Conservation (phyloP, 2,797 vertebrate genomes). For the Danio aesculapii region DNA sequence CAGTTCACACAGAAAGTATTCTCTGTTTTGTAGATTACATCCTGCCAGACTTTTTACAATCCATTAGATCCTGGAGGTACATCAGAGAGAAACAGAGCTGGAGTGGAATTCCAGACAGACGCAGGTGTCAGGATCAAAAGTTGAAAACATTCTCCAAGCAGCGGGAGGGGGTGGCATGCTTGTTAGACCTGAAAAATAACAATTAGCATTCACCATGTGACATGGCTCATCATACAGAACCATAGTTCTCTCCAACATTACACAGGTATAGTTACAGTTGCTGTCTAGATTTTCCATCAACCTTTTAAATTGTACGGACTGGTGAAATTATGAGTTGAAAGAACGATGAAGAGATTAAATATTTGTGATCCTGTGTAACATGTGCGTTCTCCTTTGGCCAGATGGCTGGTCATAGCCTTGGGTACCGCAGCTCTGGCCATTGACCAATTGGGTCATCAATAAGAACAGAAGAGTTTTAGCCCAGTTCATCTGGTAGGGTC, state of each 20-base stretch:
- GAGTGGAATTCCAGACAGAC: slow-evolving; percentile 88
- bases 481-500: slow-evolving; percentile 58
- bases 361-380: slow-evolving; percentile 27
- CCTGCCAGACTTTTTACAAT: slow-evolving; percentile 88
- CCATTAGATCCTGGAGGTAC: slow-evolving; percentile 91
- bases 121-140: slow-evolving; percentile 91
- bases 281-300: background rate
- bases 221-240: slow-evolving; percentile 36
- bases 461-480: slow-evolving; percentile 37
- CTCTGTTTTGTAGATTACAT: slow-evolving; percentile 87
- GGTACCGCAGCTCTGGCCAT: slow-evolving; percentile 44
- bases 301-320: too few species aligned
- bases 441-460: slow-evolving; percentile 56
- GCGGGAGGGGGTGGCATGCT: slow-evolving; percentile 77
- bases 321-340: background rate
- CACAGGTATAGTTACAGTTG: background rate
- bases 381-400: slow-evolving; percentile 48
- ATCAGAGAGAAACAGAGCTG: slow-evolving; percentile 84
- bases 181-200: slow-evolving; percentile 89
- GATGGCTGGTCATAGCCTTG: slow-evolving; percentile 48
- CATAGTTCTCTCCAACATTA: slow-evolving; percentile 3
- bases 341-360: background rate
- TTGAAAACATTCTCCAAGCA: slow-evolving; percentile 85
- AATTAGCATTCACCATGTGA: slow-evolving; percentile 83
- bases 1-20: slow-evolving; percentile 44